These are phyloP conservation scores for Caiman crocodilus DNA, from an alignment of 2,797 vertebrate genomes.

Conservation along the genomic window DNA sequence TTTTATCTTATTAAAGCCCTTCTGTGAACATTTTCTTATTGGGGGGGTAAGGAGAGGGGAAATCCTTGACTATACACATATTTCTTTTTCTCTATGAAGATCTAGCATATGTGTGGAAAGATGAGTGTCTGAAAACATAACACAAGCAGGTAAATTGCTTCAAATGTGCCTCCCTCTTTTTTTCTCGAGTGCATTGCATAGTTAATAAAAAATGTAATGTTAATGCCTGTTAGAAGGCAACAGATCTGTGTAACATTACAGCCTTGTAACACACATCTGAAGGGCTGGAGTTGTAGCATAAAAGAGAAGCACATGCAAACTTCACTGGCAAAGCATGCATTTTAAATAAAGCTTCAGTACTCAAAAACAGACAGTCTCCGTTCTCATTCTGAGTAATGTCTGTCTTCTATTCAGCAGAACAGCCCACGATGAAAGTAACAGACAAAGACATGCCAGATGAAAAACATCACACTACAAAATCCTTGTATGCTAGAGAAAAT, in stretches of 20 bases:
- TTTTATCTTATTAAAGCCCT: background rate
- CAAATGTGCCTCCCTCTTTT: background rate
- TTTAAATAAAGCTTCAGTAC: slow-evolving; percentile 86
- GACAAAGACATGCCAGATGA: slow-evolving; percentile 84
- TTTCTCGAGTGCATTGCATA: background rate
- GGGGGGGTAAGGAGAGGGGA: background rate
- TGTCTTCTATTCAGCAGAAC: slow-evolving; percentile 85
- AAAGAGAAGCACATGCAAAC: slow-evolving; percentile 57
- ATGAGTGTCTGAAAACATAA: background rate
- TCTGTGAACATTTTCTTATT: background rate
- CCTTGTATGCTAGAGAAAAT: slow-evolving; percentile 67
- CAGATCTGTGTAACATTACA: slow-evolving; percentile 26
- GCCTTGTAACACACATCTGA: slow-evolving; percentile 50
- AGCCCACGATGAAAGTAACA: slow-evolving; percentile 84
- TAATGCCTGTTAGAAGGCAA: slow-evolving; percentile 21
- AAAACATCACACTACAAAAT: slow-evolving; percentile 87
- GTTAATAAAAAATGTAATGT: background rate
- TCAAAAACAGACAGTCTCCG: slow-evolving; percentile 86
- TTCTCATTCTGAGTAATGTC: slow-evolving; percentile 90
- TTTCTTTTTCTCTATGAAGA: background rate
- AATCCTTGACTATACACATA: background rate
- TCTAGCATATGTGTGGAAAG: background rate
- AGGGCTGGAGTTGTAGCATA: slow-evolving; percentile 25
- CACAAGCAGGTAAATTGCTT: slow-evolving; percentile 15
- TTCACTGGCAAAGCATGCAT: slow-evolving; percentile 74